Base-by-base conservation (phyloP, 2,113 vertebrate genomes). In the Amblyornis subalaris region DNA sequence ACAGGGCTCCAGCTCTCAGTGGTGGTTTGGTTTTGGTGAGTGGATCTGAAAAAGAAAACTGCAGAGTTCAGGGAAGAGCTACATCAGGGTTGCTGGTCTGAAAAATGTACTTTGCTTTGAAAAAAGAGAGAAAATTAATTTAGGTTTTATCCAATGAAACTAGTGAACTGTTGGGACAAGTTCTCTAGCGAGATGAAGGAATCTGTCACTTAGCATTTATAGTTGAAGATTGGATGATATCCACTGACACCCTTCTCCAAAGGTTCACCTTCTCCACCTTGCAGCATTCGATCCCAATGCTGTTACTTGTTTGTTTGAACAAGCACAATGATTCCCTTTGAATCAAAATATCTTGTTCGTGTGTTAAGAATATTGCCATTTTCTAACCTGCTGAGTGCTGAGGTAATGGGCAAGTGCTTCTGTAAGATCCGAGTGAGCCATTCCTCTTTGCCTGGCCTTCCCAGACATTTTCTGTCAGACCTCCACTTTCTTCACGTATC, bases 361-460 rank as follows among this genome's bases (percentile, higher is more conserved):
- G 47, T 15, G 5, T 42, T n/a, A 44, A 51, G 70, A 69, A 44
- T 31, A 38, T 69, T 45, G n/a, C 2, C 3, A 28, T 50, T 57
- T 88, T 51, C 70, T 47, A 24, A n/a, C 48, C 78, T 64, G 35
- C 60, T 51, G 74, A 81, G 47, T 72, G n/a, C 60, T 7, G 45
- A 47, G 28, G 31, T 28, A 26, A 29, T 1, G 4, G 50, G 4
- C 48, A 24, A 19, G 74, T 15, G 36, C 28, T 70, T 69, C 36
- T 42, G 8, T 14, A 6, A 29, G 12, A 6, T 2, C 64, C 2
- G 1, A 7, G 50, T 3, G 5, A 38, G 53, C 26, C 51, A 0
- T 10, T 44, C 21, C 36, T 66, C 61, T 42, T 31, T 65, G 48
- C 57, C 67, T 45, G 67, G 15, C 31, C 83, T n/a, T 65, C 57